Evolutionary conservation across 1,140 invertebrate species (phyloP).

Genomic region (Danaus plexippus): DNA sequence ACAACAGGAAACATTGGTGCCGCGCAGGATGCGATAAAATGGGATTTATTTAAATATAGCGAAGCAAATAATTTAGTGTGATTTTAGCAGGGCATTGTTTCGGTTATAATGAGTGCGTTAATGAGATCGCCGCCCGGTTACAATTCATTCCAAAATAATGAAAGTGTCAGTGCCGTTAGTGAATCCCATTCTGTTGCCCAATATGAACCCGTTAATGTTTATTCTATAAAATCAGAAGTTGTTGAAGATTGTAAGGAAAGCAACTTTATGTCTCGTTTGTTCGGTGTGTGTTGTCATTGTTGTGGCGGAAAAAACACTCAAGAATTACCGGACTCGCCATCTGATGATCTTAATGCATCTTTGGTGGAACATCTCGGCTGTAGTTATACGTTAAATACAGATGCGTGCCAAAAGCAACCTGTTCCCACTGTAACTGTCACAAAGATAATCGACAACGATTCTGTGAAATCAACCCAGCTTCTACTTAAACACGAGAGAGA

Average conservation of each 20-base stretch:
- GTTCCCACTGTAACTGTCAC: slow-evolving; percentile 27
- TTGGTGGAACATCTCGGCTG: slow-evolving; percentile 38
- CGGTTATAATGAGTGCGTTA: slow-evolving; percentile 35
- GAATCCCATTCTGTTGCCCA: slow-evolving; percentile 16
- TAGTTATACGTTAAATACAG: slow-evolving; percentile 45
- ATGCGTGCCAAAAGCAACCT: slow-evolving; percentile 17
- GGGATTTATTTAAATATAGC: slow-evolving; percentile 44
- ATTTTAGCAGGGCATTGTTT: slow-evolving; percentile 6
- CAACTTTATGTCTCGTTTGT: slow-evolving; percentile 27
- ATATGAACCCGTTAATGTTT: slow-evolving; percentile 47
- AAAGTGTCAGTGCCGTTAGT: slow-evolving; percentile 19
- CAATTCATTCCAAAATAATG: slow-evolving; percentile 33
- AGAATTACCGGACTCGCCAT: slow-evolving; percentile 28
- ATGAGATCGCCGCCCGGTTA: slow-evolving; percentile 31
- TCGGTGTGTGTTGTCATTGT: slow-evolving; percentile 35
- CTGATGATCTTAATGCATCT: slow-evolving; percentile 44
- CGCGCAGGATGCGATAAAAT: slow-evolving; percentile 53
- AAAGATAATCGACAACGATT: slow-evolving; percentile 36
- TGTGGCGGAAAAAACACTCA: slow-evolving; percentile 24
- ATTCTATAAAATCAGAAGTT: slow-evolving; percentile 25
- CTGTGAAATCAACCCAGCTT: slow-evolving; percentile 38
- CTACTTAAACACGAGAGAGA: slow-evolving; percentile 35
- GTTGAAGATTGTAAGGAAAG: slow-evolving; percentile 24
- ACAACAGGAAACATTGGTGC: slow-evolving; percentile 54
- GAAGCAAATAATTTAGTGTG: slow-evolving; percentile 19